Evolutionary conservation across 1,140 invertebrate genomes (phyloP), one percentile per base, ranked within the genome.

Genomic region (Eueides isabella): DNA sequence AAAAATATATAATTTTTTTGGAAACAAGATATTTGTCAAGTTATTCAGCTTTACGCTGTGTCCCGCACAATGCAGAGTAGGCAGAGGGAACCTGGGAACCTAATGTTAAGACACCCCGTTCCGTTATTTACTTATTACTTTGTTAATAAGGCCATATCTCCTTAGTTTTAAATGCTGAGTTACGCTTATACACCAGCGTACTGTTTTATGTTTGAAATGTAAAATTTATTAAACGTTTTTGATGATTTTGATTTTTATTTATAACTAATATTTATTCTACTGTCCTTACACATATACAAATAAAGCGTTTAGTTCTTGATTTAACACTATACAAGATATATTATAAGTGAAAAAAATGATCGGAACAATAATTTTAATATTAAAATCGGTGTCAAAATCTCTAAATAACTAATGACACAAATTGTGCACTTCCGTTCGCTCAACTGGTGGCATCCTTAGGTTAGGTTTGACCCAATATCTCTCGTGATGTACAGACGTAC

Each of bases 181-280:
- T 44, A 44, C 19, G 19, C 6, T 9, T n/a, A 19, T 9, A 44
- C n/a, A 63, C 41, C 78, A 75, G 71, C 77, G 80, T 81, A 78
- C 86, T 88, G 87, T 89, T n/a, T n/a, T 90, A 80, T 88, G 85
- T 89, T 88, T 89, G 84, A 80, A 79, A 78, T 71, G 85, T 78
- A 77, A 80, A 81, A 85, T 90, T 89, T 90, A 90, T 89, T 89
- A 90, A 89, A 90, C 76, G 76, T 80, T 85, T 89, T 88, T 86
- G 66, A 82, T 76, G 65, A 80, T 70, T 33, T 41, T 31, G 73
- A 67, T 63, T 87, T 84, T 89, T 66, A 33, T 61, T 69, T 55
- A 7, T 6, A 55, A 23, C 1, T 1, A 23, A 2, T 19, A 44
- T 44, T n/a, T 44, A 44, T 44, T n/a, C n/a, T n/a, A n/a, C n/a